phyloP scores from a whole-genome alignment of 2,113 vertebrate species.

The Ondatra zibethicus region DNA sequence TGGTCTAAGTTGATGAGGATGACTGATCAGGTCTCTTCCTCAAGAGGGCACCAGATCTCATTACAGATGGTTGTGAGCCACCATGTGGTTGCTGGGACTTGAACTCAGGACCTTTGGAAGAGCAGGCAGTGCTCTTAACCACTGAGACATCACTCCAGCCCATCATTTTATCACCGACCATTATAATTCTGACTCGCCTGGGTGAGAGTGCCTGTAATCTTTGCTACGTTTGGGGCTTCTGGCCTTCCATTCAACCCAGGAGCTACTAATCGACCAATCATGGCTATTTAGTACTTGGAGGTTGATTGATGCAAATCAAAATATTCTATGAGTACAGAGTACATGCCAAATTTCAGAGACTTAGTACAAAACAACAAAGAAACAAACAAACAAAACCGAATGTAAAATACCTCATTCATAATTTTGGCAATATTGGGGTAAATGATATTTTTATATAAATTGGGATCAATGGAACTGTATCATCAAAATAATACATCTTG shows the following conservation, averaged over 20 bases:
- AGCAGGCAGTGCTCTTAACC: too few species aligned
- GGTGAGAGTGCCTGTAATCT: too few species aligned
- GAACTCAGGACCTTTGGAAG: too few species aligned
- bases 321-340: not conserved
- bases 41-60: too few species aligned
- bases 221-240: not conserved
- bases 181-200: not conserved
- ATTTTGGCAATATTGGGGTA: not conserved
- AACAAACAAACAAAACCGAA: not conserved
- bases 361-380: not conserved
- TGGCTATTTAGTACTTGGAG: not conserved
- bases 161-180: not conserved
- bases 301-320: not conserved
- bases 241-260: fast-evolving
- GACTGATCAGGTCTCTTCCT: too few species aligned
- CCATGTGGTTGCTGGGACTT: too few species aligned
- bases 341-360: not conserved
- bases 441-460: conserved; percentile 17
- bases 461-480: not conserved
- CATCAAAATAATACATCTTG: not conserved
- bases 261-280: not conserved
- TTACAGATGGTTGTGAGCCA: too few species aligned
- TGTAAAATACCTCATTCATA: not conserved
- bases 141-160: too few species aligned
- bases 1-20: too few species aligned